Evolutionary conservation across 2,888 invertebrate species (phyloP).

Genomic region (Lysandra bellargus): DNA sequence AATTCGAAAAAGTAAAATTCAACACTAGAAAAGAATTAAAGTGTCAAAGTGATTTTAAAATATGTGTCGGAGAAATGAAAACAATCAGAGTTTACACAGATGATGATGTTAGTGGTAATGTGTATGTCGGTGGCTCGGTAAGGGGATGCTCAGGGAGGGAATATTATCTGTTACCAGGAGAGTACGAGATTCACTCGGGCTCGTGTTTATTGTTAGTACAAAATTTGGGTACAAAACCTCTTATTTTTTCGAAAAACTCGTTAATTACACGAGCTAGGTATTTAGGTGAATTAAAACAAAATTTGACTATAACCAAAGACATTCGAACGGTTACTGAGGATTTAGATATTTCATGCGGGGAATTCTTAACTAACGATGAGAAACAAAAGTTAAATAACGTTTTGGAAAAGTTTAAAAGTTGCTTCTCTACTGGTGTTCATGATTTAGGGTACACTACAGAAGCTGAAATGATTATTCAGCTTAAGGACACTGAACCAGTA

Average conservation of each 20-base stretch:
- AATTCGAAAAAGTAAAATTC: constrained; percentile 25
- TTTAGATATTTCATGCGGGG: not conserved
- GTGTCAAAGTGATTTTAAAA: not conserved
- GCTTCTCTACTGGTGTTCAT: too few species aligned
- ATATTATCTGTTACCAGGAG: too few species aligned
- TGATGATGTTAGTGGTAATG: not conserved
- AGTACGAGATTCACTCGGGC: too few species aligned
- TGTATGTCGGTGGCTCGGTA: constrained; percentile 28
- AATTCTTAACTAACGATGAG: not conserved
- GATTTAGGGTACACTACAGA: too few species aligned
- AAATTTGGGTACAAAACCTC: too few species aligned
- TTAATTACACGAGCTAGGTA: not conserved
- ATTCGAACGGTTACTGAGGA: not conserved
- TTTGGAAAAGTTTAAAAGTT: not conserved
- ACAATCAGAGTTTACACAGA: not conserved
- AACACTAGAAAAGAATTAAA: not conserved
- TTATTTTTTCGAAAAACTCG: not conserved
- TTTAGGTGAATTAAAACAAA: not conserved
- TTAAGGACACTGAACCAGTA: too few species aligned
- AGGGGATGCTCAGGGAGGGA: too few species aligned
- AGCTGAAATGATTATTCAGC: too few species aligned
- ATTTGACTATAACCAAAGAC: not conserved
- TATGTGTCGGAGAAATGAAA: constrained; percentile 17
- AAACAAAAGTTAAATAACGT: not conserved
- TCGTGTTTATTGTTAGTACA: too few species aligned